Evolutionary conservation across 2,797 vertebrate species (phyloP).

Genomic region (Hippocampus kuda): DNA sequence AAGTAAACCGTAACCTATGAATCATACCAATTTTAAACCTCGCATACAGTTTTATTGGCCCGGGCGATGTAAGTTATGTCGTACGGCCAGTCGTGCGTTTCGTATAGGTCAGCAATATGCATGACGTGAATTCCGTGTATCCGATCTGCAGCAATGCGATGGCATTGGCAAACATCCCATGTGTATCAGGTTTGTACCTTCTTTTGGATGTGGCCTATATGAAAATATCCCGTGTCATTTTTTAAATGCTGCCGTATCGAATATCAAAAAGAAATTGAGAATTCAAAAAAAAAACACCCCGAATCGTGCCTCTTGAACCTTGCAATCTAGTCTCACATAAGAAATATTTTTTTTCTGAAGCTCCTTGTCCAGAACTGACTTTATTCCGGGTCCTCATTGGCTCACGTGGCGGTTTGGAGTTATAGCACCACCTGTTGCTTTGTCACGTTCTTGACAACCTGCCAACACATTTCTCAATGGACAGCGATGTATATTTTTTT

Average conservation of each 20-base stretch:
- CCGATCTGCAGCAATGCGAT: not conserved
- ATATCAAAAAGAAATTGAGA: not conserved
- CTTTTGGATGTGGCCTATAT: not conserved
- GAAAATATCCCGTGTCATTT: not conserved
- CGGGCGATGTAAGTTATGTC: no score
- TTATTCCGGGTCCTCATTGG: not conserved
- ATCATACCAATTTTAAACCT: no score
- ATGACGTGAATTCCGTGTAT: not conserved
- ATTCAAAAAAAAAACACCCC: no score
- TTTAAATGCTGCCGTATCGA: not conserved
- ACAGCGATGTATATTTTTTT: not conserved
- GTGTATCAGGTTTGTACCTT: not conserved
- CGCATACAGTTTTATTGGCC: no score
- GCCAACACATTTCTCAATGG: not conserved
- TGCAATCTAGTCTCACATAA: not conserved
- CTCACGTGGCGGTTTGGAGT: not conserved
- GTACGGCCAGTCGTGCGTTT: not conserved
- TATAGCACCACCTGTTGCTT: not conserved
- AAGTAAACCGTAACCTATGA: no score
- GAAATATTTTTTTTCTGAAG: not conserved
- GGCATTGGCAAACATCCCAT: not conserved
- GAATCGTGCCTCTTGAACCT: not conserved
- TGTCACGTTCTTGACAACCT: slow-evolving; percentile 1
- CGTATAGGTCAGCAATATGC: not conserved
- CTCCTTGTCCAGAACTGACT: not conserved